These are phyloP conservation scores for Campoletis sonorensis DNA, from an alignment of 1,140 invertebrate species.

Conservation along the genomic window DNA sequence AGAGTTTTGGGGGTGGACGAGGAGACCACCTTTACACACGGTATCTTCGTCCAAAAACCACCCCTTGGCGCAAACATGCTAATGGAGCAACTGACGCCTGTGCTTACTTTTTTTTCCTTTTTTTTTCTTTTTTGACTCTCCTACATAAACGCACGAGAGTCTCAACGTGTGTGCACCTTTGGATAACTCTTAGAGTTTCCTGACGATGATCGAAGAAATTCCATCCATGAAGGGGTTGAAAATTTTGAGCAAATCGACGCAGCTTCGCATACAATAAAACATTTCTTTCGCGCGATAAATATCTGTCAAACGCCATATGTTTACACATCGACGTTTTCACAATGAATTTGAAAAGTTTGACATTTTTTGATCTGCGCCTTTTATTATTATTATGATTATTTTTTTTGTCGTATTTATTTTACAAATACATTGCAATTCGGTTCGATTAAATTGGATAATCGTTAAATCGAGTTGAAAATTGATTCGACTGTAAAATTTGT, in stretches of 20 bases:
- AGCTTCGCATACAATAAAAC: background rate
- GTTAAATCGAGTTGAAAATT: slow-evolving; percentile 35
- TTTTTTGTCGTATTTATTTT: background rate
- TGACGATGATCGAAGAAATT: slow-evolving; percentile 21
- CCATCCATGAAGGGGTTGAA: background rate
- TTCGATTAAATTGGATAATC: slow-evolving; percentile 16
- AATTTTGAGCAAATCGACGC: slow-evolving; percentile 8
- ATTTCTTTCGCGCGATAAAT: background rate
- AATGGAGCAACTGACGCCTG: slow-evolving; percentile 68
- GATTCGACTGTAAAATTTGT: slow-evolving; percentile 29
- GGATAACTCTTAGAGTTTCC: background rate
- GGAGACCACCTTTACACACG: slow-evolving; percentile 46
- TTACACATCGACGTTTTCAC: background rate
- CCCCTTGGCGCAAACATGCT: slow-evolving; percentile 69
- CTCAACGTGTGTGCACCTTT: background rate
- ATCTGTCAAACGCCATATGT: background rate
- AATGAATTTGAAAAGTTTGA: background rate
- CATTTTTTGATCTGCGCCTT: background rate
- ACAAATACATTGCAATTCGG: background rate
- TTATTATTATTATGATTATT: background rate
- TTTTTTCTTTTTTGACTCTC: slow-evolving; percentile 25
- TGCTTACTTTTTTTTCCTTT: slow-evolving; percentile 28
- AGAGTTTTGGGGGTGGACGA: slow-evolving; percentile 53
- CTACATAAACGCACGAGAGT: slow-evolving; percentile 7
- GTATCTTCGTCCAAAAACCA: slow-evolving; percentile 39